A percentile compares a stretch with the other conserved stretches of the same genome.
phyloP scores from a whole-genome alignment of 2,888 invertebrate genomes.

The Cyclophora albipunctata region DNA sequence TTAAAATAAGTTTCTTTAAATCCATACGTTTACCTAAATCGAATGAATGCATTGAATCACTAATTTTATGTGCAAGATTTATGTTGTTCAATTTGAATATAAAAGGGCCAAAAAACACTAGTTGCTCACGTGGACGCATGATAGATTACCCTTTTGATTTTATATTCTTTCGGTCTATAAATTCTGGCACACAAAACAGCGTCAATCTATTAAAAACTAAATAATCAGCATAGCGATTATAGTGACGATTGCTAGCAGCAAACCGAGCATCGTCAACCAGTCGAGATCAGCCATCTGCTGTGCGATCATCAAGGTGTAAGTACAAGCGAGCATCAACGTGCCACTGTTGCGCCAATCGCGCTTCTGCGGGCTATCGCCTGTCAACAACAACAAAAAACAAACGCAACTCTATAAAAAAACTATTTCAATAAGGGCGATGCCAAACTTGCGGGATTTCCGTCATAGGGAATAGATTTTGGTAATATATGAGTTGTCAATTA shows the following conservation, averaged over 20 bases:
- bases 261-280: slow-evolving; percentile 82
- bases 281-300: slow-evolving; percentile 83
- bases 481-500: too few relatives aligned
- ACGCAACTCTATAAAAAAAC: slow-evolving; percentile 30
- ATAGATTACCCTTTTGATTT: too few relatives aligned
- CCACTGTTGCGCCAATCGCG: slow-evolving; percentile 77
- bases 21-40: too few relatives aligned
- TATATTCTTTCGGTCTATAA: too few relatives aligned
- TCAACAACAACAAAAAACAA: slow-evolving; percentile 43
- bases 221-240: slow-evolving; percentile 80
- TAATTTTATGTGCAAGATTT: too few relatives aligned
- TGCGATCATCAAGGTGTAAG: slow-evolving; percentile 82
- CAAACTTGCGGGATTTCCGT: slow-evolving; percentile 11
- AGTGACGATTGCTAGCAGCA: slow-evolving; percentile 83
- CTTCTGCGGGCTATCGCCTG: slow-evolving; percentile 68
- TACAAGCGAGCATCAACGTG: slow-evolving; percentile 84
- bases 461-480: too few relatives aligned
- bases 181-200: too few relatives aligned
- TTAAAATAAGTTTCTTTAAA: too few relatives aligned
- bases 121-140: too few relatives aligned
- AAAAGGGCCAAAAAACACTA: too few relatives aligned
- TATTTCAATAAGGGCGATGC: slow-evolving; percentile 19
- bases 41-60: too few relatives aligned
- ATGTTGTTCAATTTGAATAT: too few relatives aligned
- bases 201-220: slow-evolving; percentile 30